Base-by-base conservation (phyloP, 1,140 invertebrate genomes). In the Ylistrum balloti region DNA sequence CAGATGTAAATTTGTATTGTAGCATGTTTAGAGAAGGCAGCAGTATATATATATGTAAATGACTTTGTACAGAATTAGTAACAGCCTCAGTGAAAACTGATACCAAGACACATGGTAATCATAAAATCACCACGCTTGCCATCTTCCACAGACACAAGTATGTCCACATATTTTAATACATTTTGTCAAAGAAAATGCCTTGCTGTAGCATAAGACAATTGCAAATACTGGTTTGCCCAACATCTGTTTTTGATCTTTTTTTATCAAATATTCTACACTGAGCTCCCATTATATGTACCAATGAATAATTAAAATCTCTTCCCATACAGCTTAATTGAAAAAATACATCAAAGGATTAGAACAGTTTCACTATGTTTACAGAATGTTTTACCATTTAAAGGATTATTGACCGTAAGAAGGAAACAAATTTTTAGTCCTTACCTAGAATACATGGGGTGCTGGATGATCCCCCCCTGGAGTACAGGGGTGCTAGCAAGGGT, bases 141-240 rank as follows among this genome's bases (percentile, higher is more conserved):
- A 74, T 74, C 56, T 28, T 28, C 56, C n/a, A 74, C 56, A 74
- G 22, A 74, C 56, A 74, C 9, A 3, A 74, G 56, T 74, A 74
- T 74, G 56, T 74, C 56, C 56, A 74, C 56, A 74, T 74, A 74
- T 74, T 74, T 74, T 74, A 74, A 74, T 74, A 74, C 56, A 74
- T 74, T 74, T 74, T 74, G 56, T 74, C 56, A 74, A 74, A 74
- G 56, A 74, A 74, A 74, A n/a, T 74, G n/a, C 9, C 56, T 17
- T 74, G n/a, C 56, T 74, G 56, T 74, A 74, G 56, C 56, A 28
- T 17, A 74, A 74, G 56, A 74, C 56, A 74, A 74, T 74, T 17
- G 17, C 22, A 74, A 74, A 28, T 74, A 74, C 56, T 74, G 56
- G 56, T n/a, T 28, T n/a, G 56, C 56, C 56, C 7, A 28, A n/a